Evolutionary conservation across 1,140 invertebrate species (phyloP), one percentile per base, ranked within the genome.

Genomic region (Amphibalanus amphitrite): DNA sequence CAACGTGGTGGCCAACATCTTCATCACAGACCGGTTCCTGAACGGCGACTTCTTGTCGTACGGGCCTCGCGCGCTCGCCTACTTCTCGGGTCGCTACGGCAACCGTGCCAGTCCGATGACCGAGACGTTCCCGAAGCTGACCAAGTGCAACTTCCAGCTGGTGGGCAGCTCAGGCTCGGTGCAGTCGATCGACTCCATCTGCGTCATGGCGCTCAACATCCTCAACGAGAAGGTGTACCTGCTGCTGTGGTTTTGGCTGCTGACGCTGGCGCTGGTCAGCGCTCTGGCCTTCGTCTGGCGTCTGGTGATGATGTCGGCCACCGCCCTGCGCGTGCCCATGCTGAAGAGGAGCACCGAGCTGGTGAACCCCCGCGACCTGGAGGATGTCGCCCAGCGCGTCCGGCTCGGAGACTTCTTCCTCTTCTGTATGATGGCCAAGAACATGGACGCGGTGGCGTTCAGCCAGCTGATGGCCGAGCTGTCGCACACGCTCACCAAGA

Each of bases 221-320:
- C 90, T 95, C 76, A 94, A 94, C 79, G 92, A 94, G 79, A 95
- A 95, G 80, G 92, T 89, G 0, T 93, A 91, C 82, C 90, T 93
- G 72, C 91, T 93, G 82, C 86, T 94, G 70, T 95, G 90, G 92
- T 94, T 94, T 79, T 95, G 92, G 91, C 78, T 84, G 28, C 74
- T 82, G 6, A 78, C 83, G 67, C 77, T 85, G 30, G 76, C 78
- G 0, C 72, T 75, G 0, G 72, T 82, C 93, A 0, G 77, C 85
- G 3, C n/a, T n/a, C 79, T 88, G 26, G 81, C 93, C 29, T 78
- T 93, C 69, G 69, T 81, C 65, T 82, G 81, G 75, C 91, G 91
- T 17, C 84, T 87, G 67, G 86, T 89, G 38, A 85, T 92, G 25
- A 83, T 93, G 15, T 80, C 90, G 59, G 79, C 92, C 77, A 90